Evolutionary conservation across 2,113 vertebrate species (phyloP).

Genomic region (Solenodon paradoxus): DNA sequence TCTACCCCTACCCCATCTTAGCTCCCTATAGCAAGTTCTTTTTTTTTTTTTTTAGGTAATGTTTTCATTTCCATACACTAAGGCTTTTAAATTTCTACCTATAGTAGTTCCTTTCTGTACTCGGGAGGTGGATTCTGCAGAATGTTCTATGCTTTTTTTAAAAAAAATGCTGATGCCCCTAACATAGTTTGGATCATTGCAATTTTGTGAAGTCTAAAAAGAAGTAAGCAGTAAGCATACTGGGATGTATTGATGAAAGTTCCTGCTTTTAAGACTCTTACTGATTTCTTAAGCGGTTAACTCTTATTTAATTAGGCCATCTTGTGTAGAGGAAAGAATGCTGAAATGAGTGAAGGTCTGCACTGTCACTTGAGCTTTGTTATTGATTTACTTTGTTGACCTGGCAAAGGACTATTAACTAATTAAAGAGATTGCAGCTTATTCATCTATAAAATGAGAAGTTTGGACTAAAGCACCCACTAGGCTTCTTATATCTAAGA

Average conservation of each 20-base stretch:
- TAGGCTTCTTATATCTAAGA: neutral
- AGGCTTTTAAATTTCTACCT: neutral
- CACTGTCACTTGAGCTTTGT: neutral
- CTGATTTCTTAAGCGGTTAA: neutral
- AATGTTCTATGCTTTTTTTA: neutral
- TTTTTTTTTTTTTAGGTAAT: slow-evolving; percentile 33
- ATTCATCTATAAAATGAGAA: neutral
- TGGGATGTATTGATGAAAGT: neutral
- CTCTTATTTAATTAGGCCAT: neutral
- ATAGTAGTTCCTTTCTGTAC: neutral
- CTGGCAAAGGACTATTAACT: neutral
- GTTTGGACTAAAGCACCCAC: neutral
- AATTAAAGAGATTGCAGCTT: neutral
- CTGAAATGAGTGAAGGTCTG: neutral
- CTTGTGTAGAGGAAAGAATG: neutral
- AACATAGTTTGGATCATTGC: neutral
- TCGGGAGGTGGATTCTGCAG: slow-evolving; percentile 5
- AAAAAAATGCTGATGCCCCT: neutral
- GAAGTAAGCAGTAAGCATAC: neutral
- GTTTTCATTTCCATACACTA: neutral
- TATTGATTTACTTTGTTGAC: neutral
- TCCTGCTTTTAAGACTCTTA: neutral
- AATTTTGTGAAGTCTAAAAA: neutral
- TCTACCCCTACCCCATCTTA: fast-evolving
- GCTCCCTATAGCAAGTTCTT: neutral